Evolutionary conservation across 2,113 vertebrate genomes (phyloP).

Genomic region (Ramphastos sulfuratus): DNA sequence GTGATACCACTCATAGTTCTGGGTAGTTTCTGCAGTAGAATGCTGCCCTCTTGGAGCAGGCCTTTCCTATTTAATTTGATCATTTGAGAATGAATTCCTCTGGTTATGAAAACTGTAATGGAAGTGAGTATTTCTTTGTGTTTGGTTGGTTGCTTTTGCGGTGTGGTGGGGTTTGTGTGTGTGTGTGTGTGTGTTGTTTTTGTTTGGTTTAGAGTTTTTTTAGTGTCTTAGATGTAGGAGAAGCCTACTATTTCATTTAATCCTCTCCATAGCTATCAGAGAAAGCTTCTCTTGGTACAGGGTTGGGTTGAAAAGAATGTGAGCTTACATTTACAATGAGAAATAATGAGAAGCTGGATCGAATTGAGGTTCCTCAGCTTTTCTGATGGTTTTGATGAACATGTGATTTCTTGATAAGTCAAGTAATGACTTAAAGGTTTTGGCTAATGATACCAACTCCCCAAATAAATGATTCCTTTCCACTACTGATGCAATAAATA

Average conservation of each 20-base stretch:
- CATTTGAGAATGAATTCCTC: background rate
- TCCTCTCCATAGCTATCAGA: background rate
- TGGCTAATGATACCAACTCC: rapidly evolving
- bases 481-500: background rate
- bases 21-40: background rate
- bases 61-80: background rate
- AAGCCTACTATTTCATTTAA: background rate
- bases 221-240: background rate
- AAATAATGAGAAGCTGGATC: background rate
- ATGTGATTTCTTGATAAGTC: background rate
- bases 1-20: background rate
- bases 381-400: background rate
- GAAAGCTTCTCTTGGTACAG: background rate
- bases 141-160: too few species aligned
- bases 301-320: background rate
- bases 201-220: background rate
- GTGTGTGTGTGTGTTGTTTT: too few species aligned
- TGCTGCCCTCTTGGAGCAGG: background rate
- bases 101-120: background rate
- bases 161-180: too few species aligned
- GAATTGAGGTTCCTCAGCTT: background rate
- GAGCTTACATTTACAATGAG: background rate
- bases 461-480: background rate
- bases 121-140: background rate
- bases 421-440: background rate